Percentiles rank a stretch among this genome's conserved stretches.
These are phyloP conservation scores for Diplolepis rosae DNA, from an alignment of 2,888 invertebrate species.

Conservation along the genomic window DNA sequence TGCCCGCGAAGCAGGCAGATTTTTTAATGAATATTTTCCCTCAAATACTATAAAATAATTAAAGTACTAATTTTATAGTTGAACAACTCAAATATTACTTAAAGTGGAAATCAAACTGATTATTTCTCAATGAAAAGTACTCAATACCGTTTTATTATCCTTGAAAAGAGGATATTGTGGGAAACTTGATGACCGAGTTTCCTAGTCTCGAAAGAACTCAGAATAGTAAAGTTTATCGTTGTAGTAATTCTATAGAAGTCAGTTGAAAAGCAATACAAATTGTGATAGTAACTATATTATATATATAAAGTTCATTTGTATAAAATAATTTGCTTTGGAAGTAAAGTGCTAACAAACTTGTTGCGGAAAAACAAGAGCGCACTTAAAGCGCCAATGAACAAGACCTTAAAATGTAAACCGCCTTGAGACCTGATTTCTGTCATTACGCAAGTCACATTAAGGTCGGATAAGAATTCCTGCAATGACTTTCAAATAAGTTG, in stretches of 20 bases:
- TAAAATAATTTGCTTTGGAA: too few relatives aligned
- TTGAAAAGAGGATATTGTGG: slow-evolving; percentile 10
- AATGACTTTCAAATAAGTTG: slow-evolving; percentile 34
- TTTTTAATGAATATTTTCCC: too few relatives aligned
- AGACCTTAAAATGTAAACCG: slow-evolving; percentile 42
- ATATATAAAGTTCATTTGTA: neutral
- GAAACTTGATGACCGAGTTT: slow-evolving; percentile 11
- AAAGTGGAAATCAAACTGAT: neutral
- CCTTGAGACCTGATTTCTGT: slow-evolving; percentile 48
- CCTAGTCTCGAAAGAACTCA: neutral
- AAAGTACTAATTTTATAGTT: too few relatives aligned
- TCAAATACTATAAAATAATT: too few relatives aligned
- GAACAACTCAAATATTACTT: too few relatives aligned
- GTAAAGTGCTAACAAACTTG: too few relatives aligned
- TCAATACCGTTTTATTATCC: neutral
- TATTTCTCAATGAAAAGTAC: neutral
- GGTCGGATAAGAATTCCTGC: slow-evolving; percentile 38
- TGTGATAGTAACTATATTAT: neutral
- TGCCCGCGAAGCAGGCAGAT: too few relatives aligned
- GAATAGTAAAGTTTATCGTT: neutral
- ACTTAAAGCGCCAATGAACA: slow-evolving; percentile 24
- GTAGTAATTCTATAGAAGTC: neutral
- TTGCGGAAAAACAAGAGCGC: slow-evolving; percentile 5
- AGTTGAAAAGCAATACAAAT: neutral
- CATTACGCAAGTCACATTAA: slow-evolving; percentile 45